These are phyloP conservation scores for Galemys pyrenaicus DNA, from an alignment of 2,113 vertebrate genomes.

Conservation along the genomic window DNA sequence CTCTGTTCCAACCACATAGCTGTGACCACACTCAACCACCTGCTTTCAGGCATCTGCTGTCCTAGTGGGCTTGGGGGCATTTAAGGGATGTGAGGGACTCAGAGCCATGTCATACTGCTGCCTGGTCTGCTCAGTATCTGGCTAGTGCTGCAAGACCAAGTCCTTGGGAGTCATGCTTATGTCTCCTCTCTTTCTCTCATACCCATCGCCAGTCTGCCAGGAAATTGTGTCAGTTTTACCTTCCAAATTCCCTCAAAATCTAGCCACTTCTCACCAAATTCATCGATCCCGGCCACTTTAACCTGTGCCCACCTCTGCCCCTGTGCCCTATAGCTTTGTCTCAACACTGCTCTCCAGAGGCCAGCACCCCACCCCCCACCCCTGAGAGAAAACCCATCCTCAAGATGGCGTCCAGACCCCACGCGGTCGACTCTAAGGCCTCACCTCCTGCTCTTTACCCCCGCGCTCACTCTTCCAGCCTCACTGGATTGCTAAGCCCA, in stretches of 20 bases:
- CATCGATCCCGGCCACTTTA: accelerated
- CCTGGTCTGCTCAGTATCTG: neutral
- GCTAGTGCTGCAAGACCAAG: neutral
- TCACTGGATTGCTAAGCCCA: accelerated
- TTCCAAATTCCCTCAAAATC: neutral
- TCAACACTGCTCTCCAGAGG: accelerated
- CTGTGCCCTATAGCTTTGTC: neutral
- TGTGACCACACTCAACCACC: neutral
- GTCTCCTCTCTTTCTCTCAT: neutral
- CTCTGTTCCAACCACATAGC: neutral
- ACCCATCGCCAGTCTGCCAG: neutral
- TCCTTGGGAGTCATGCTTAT: no score
- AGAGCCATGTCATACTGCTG: neutral
- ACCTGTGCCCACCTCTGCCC: neutral
- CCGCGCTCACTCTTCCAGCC: neutral
- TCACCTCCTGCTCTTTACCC: neutral
- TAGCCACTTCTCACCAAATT: neutral
- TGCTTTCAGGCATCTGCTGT: neutral
- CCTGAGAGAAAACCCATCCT: neutral
- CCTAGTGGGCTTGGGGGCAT: neutral
- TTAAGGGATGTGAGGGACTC: neutral
- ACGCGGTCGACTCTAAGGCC: no score
- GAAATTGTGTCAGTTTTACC: neutral
- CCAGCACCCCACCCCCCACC: neutral
- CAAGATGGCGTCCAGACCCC: neutral